These are phyloP conservation scores for Schlechtendalia chinensis DNA, from an alignment of 1,140 invertebrate species.

Conservation along the genomic window DNA sequence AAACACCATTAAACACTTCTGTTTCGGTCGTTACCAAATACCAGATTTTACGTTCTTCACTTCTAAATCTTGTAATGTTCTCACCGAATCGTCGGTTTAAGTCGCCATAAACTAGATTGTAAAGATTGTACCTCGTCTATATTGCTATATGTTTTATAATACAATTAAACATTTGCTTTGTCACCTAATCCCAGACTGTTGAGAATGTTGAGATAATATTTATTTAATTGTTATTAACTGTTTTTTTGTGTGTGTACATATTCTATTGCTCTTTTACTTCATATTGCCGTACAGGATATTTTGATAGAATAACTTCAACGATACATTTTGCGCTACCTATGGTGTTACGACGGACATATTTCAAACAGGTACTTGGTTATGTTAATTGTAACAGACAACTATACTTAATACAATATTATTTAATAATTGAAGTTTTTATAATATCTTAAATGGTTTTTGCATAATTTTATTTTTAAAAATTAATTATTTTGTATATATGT, in stretches of 20 bases:
- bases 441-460: not conserved
- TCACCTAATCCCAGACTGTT: too few species aligned
- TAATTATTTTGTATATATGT: too few species aligned
- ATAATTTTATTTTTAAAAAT: not conserved
- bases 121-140: not conserved
- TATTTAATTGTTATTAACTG: not conserved
- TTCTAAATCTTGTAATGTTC: not conserved
- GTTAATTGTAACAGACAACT: not conserved
- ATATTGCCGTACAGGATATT: not conserved
- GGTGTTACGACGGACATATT: constrained; percentile 19
- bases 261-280: not conserved
- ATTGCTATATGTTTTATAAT: too few species aligned
- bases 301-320: not conserved
- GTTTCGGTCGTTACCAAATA: not conserved
- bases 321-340: not conserved
- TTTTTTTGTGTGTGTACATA: not conserved
- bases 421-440: not conserved
- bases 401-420: not conserved
- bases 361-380: not conserved
- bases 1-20: not conserved
- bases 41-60: not conserved
- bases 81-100: not conserved
- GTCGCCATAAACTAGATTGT: not conserved
- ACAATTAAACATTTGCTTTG: too few species aligned
- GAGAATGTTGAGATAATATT: too few species aligned